Percentiles rank a stretch among this genome's conserved stretches.
phyloP scores from a whole-genome alignment of 1,140 invertebrate genomes.

The Rhagoletis pomonella region DNA sequence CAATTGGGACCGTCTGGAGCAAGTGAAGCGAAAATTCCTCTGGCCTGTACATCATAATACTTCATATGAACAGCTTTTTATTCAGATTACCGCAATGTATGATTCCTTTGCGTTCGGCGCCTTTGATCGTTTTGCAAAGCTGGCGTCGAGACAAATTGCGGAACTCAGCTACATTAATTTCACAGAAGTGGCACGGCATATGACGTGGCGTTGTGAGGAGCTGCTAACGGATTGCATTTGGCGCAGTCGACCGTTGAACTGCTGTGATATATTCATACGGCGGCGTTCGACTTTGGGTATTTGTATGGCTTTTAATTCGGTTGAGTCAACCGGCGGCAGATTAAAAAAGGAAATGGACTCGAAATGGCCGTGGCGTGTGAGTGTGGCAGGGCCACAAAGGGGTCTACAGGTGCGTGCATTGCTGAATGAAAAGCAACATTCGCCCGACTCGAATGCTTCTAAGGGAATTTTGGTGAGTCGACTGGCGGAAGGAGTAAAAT shows the following conservation, averaged over 20 bases:
- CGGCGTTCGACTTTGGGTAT: conserved; percentile 59
- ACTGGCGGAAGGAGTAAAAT: background rate
- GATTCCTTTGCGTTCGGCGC: conserved; percentile 59
- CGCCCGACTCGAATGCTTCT: conserved; percentile 54
- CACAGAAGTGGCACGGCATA: conserved; percentile 61
- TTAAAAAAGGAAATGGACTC: background rate
- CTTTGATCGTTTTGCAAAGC: conserved; percentile 62
- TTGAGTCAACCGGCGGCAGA: background rate
- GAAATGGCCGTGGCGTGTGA: conserved; percentile 32
- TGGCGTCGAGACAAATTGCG: background rate
- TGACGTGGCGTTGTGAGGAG: conserved; percentile 68
- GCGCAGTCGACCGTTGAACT: conserved; percentile 58
- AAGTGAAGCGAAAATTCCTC: conserved; percentile 57
- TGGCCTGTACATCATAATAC: conserved; percentile 10
- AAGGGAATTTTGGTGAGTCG: conserved; percentile 64
- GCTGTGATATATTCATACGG: conserved; percentile 63
- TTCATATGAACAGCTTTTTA: conserved; percentile 13
- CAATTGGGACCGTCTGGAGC: conserved; percentile 66
- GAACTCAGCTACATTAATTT: conserved; percentile 67
- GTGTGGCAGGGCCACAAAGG: background rate
- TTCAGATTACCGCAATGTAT: conserved; percentile 59
- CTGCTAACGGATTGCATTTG: conserved; percentile 61
- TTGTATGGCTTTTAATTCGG: conserved; percentile 64
- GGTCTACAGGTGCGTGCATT: background rate
- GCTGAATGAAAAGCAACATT: conserved; percentile 1